Evolutionary conservation across 92 coral and sea anemone species (phyloP).

Genomic region (Zoanthus solanderi): DNA sequence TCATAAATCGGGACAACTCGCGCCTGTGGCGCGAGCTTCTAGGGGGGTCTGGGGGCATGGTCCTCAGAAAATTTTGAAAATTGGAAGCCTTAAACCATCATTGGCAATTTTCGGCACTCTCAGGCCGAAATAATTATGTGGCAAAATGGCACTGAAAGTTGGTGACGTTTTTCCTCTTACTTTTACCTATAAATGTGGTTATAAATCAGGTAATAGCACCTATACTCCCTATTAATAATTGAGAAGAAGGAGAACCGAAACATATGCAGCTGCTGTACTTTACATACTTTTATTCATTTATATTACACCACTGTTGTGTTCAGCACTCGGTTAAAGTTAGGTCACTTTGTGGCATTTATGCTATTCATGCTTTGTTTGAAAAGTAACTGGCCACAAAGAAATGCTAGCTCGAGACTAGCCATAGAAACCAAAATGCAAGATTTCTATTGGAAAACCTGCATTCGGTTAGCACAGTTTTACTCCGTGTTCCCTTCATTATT

Average conservation of each 20-base stretch:
- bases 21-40: not conserved
- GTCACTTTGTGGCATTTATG: not conserved
- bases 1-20: not conserved
- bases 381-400: too few relatives aligned
- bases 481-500: too few relatives aligned
- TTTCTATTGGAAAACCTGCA: too few relatives aligned
- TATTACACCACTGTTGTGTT: constrained; percentile 11
- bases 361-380: too few relatives aligned
- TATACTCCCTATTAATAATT: not conserved
- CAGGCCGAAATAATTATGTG: constrained; percentile 3
- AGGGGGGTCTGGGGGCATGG: not conserved
- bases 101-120: not conserved
- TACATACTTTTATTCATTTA: constrained; percentile 20
- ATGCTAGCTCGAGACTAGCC: too few relatives aligned
- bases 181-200: not conserved
- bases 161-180: not conserved
- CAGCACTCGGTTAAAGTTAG: constrained; percentile 13
- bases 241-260: not conserved
- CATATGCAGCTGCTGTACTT: constrained; percentile 13
- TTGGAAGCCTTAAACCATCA: constrained; percentile 5
- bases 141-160: not conserved
- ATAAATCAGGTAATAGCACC: too few relatives aligned
- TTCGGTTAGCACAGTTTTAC: too few relatives aligned
- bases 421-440: too few relatives aligned
- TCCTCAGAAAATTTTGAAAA: not conserved